Evolutionary conservation across 2,888 invertebrate species (phyloP).

Genomic region (Nephrotoma guestfalica): DNA sequence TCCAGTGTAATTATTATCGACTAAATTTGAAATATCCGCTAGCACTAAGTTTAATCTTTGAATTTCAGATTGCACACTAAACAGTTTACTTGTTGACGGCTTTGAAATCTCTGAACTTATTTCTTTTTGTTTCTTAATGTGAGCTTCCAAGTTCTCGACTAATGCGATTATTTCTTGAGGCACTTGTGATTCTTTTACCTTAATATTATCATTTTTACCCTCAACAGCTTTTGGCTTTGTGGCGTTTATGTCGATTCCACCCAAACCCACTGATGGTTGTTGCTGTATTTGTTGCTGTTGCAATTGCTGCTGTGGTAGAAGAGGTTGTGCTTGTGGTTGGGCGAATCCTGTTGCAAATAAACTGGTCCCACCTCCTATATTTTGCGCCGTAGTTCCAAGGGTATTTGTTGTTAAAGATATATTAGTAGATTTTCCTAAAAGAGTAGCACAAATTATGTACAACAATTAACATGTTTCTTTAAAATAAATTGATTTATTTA

Average conservation of each 20-base stretch:
- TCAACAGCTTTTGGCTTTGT: constrained; percentile 29
- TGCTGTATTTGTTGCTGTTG: constrained; percentile 6
- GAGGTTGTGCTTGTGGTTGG: constrained; percentile 9
- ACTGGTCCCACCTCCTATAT: neutral
- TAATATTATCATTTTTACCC: constrained; percentile 26
- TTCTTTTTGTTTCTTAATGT: constrained; percentile 73
- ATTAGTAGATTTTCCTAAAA: neutral
- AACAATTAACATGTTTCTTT: no score
- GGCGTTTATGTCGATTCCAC: constrained; percentile 28
- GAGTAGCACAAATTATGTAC: neutral
- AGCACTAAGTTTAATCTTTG: constrained; percentile 23
- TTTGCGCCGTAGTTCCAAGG: neutral
- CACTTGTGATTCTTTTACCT: constrained; percentile 35
- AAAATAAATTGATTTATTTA: neutral
- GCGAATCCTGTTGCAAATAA: neutral
- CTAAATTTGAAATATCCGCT: constrained; percentile 26
- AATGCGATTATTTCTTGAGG: constrained; percentile 65
- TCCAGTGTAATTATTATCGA: constrained; percentile 28
- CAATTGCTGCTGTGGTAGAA: constrained; percentile 16
- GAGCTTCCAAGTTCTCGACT: constrained; percentile 66
- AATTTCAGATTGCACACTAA: constrained; percentile 26
- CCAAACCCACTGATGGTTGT: constrained; percentile 24
- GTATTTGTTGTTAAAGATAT: constrained; percentile 4
- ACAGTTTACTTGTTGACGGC: constrained; percentile 35
- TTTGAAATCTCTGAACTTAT: constrained; percentile 69